phyloP scores from a whole-genome alignment of 2,888 invertebrate species.

The Rotaria macrura region DNA sequence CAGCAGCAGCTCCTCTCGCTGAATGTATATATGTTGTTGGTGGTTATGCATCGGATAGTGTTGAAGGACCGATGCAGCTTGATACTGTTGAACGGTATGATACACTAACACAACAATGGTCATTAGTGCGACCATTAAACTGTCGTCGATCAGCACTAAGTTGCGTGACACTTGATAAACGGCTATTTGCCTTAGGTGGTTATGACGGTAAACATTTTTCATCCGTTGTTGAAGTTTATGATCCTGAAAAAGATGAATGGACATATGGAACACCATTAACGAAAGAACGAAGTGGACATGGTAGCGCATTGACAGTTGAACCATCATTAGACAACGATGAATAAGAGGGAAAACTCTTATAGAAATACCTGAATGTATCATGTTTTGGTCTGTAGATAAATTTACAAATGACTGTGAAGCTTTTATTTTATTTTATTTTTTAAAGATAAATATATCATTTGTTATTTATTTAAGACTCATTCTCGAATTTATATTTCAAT shows the following conservation, averaged over 20 bases:
- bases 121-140: slow-evolving; percentile 63
- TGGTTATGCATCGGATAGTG: slow-evolving; percentile 58
- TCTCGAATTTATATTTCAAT: neutral
- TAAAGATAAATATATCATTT: neutral
- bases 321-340: slow-evolving; percentile 33
- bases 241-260: slow-evolving; percentile 68
- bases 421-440: neutral
- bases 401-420: neutral
- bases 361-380: neutral
- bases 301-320: slow-evolving; percentile 71
- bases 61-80: slow-evolving; percentile 58
- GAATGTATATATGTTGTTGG: slow-evolving; percentile 83
- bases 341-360: too few species aligned
- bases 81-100: slow-evolving; percentile 75
- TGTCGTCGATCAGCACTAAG: slow-evolving; percentile 76
- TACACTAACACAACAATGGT: slow-evolving; percentile 71
- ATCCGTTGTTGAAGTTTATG: slow-evolving; percentile 75
- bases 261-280: slow-evolving; percentile 65
- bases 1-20: slow-evolving; percentile 72
- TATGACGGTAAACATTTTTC: slow-evolving; percentile 77
- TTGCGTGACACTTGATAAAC: slow-evolving; percentile 71
- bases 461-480: neutral
- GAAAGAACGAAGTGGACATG: slow-evolving; percentile 78
- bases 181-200: slow-evolving; percentile 79
- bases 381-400: neutral